Evolutionary conservation across 2,113 vertebrate genomes (phyloP).

Genomic region (Pseudorasbora parva): DNA sequence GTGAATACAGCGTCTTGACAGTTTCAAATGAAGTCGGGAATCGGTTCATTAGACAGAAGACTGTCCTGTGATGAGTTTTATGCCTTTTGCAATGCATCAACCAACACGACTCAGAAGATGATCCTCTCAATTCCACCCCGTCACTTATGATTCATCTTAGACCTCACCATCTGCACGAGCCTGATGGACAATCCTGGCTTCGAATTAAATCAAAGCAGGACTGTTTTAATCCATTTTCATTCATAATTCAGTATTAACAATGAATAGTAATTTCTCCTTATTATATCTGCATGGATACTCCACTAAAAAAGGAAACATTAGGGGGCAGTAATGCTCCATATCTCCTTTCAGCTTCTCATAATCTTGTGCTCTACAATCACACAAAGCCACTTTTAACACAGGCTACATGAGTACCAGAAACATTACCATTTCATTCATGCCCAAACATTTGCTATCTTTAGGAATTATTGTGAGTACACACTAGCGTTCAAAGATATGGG

Average conservation of each 20-base stretch:
- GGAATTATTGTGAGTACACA: neutral
- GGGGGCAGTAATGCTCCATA: constrained; percentile 69
- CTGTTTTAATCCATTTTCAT: constrained; percentile 17
- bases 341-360: neutral
- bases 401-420: neutral
- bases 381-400: neutral
- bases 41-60: constrained; percentile 30
- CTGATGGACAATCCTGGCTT: constrained; percentile 47
- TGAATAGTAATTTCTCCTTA: neutral
- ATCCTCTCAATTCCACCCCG: constrained; percentile 49
- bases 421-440: no score
- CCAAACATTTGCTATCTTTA: neutral
- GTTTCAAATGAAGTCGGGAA: constrained; percentile 10
- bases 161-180: constrained; percentile 43
- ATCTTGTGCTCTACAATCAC: neutral
- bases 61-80: constrained; percentile 27
- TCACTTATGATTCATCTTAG: constrained; percentile 54
- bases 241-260: neutral
- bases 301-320: constrained; percentile 58
- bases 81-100: neutral
- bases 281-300: neutral
- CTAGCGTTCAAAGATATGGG: neutral
- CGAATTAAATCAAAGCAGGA: neutral
- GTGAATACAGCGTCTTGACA: constrained; percentile 24
- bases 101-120: neutral